Base-by-base conservation (phyloP, 1,140 invertebrate species). In the Teleogryllus occipitalis region DNA sequence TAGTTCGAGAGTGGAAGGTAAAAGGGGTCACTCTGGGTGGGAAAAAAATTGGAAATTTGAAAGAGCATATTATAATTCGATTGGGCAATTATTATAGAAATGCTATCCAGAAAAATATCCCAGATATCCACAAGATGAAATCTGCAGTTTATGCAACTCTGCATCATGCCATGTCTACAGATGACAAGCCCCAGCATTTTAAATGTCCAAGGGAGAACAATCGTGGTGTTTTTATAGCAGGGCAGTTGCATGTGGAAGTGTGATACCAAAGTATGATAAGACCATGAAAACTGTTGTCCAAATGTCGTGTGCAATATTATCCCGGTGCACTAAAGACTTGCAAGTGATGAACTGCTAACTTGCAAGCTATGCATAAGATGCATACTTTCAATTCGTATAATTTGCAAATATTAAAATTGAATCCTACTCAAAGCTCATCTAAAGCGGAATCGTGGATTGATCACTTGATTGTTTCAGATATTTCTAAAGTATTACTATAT, bases 221-320 rank as follows among this genome's bases (percentile, higher is more conserved):
- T 81, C 79, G 6, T 82, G 80, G 80, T 82, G 81, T 74, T 77
- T 77, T 46, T 83, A 54, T 49, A 80, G 81, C 49, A 76, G 77
- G 80, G 79, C 80, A 8, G 18, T 72, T 72, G 54, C 54, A 12
- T 8, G 10, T 72, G 54, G 54, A 12, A 72, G 18, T 72, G 54
- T 12, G 18, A 8, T 18, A 8, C 54, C 54, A 12, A 8, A 18
- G 10, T 18, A 72, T 72, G 54, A 72, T 72, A 72, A 18, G 8
- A 72, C 54, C 54, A 72, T 12, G 10, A 72, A 12, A 18, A 72
- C 8, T 12, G 18, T 18, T 72, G 54, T 72, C n/a, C n/a, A n/a
- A n/a, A n/a, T n/a, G n/a, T n/a, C n/a, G n/a, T n/a, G n/a, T n/a
- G n/a, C n/a, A n/a, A n/a, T n/a, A n/a, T n/a, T n/a, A n/a, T n/a